Conservation (phyloP, 2,797 vertebrate genomes). For the Eurystomus glaucurus region DNA sequence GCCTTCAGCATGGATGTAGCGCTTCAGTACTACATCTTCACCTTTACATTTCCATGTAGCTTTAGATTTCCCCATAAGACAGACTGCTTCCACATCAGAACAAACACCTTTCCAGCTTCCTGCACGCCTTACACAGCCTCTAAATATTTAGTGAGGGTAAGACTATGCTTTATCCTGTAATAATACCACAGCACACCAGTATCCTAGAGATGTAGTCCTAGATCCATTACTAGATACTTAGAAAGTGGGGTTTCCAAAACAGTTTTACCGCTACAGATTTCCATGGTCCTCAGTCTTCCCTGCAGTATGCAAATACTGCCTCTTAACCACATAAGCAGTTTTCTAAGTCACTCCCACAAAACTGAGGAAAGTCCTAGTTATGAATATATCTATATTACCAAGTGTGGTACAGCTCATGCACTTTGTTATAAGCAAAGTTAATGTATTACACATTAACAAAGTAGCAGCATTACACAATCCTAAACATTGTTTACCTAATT, state of each 20-base stretch:
- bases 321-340: not conserved
- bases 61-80: not conserved
- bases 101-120: not conserved
- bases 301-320: not conserved
- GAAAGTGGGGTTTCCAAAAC: not conserved
- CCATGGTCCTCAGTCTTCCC: not conserved
- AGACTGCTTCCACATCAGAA: not conserved
- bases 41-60: not conserved
- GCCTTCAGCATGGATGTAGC: not conserved
- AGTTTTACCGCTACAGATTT: not conserved
- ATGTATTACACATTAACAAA: conserved; percentile 2
- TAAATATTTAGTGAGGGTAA: not conserved
- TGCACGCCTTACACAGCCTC: not conserved
- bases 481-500: not conserved
- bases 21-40: not conserved
- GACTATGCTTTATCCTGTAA: not conserved
- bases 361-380: not conserved
- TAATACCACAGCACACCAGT: not conserved
- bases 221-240: not conserved
- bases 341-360: not conserved
- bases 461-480: not conserved
- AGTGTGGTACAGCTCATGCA: not conserved
- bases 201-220: not conserved
- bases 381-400: not conserved
- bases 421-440: conserved; percentile 6